A percentile compares a stretch with the other conserved stretches of the same genome.
Conservation (phyloP, 2,113 vertebrate genomes). For the Gopherus evgoodei region DNA sequence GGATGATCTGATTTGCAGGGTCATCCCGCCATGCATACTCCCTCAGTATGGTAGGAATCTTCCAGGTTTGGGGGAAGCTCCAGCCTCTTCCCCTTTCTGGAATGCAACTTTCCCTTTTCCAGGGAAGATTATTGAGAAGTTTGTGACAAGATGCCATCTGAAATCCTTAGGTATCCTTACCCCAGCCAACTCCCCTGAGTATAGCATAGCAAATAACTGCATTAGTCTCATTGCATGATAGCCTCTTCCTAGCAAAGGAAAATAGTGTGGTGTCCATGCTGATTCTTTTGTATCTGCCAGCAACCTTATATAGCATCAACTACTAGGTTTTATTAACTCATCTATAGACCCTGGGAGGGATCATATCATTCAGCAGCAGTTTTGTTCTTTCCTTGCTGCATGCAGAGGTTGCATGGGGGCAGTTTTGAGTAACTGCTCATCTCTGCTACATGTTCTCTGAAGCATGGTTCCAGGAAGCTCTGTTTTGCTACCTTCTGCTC, state of each 20-base stretch:
- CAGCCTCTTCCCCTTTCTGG: too few species aligned
- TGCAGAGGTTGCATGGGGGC: not conserved
- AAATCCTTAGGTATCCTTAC: not conserved
- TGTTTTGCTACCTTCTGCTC: not conserved
- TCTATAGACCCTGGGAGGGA: constrained; percentile 18
- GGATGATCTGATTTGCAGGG: not conserved
- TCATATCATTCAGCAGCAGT: constrained; percentile 26
- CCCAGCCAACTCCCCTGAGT: not conserved
- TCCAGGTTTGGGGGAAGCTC: not conserved
- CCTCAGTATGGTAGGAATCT: not conserved
- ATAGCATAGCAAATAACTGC: constrained; percentile 31
- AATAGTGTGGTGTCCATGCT: not conserved
- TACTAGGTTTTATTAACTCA: not conserved
- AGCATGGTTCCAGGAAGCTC: not conserved
- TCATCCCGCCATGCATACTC: not conserved
- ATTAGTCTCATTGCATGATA: not conserved
- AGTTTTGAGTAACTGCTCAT: not conserved
- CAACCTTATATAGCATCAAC: not conserved
- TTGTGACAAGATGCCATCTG: not conserved
- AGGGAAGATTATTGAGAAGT: too few species aligned
- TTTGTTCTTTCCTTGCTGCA: not conserved
- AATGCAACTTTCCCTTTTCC: not conserved
- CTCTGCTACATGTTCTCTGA: not conserved
- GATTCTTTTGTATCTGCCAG: not conserved
- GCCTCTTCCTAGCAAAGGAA: constrained; percentile 49